A percentile compares a stretch with the other conserved stretches of the same genome.
These are phyloP conservation scores for Dasypolia templi DNA, from an alignment of 2,888 invertebrate species.

Conservation along the genomic window DNA sequence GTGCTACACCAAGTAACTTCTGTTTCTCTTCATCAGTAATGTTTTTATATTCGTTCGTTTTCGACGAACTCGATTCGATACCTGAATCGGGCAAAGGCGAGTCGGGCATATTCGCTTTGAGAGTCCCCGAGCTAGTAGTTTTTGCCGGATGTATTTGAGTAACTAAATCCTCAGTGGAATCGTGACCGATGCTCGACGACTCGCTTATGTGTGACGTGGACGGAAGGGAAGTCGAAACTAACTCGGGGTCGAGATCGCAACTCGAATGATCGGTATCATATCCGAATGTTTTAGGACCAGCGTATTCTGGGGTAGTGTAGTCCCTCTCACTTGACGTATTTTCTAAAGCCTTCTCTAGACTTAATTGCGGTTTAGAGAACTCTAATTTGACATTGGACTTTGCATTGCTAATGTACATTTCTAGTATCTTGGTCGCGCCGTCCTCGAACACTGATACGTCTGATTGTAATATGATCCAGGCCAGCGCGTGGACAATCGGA, in stretches of 20 bases:
- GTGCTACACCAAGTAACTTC: conserved; percentile 83
- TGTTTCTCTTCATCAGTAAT: conserved; percentile 98
- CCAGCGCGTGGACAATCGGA: conserved; percentile 96
- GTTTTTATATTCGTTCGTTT: conserved; percentile 91
- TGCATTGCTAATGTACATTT: conserved; percentile 91
- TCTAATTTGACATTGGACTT: conserved; percentile 91
- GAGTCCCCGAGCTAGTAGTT: conserved; percentile 61
- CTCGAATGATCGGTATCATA: conserved; percentile 88
- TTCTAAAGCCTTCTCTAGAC: conserved; percentile 94
- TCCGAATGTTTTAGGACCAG: conserved; percentile 82
- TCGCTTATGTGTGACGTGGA: conserved; percentile 90
- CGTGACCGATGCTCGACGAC: conserved; percentile 86
- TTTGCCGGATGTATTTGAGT: conserved; percentile 82
- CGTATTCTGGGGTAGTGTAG: conserved; percentile 86
- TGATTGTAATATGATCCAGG: conserved; percentile 97
- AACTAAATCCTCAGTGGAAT: conserved; percentile 87
- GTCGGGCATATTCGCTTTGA: conserved; percentile 86
- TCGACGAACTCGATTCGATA: conserved; percentile 83
- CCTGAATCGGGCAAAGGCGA: conserved; percentile 88
- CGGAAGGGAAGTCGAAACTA: conserved; percentile 87
- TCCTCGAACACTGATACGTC: conserved; percentile 93
- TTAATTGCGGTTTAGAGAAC: conserved; percentile 93
- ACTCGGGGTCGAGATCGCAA: conserved; percentile 88
- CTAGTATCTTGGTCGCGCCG: conserved; percentile 92
- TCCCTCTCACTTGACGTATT: conserved; percentile 85